Conservation (phyloP, 1,140 invertebrate species). For the Leptinotarsa lineolata region DNA sequence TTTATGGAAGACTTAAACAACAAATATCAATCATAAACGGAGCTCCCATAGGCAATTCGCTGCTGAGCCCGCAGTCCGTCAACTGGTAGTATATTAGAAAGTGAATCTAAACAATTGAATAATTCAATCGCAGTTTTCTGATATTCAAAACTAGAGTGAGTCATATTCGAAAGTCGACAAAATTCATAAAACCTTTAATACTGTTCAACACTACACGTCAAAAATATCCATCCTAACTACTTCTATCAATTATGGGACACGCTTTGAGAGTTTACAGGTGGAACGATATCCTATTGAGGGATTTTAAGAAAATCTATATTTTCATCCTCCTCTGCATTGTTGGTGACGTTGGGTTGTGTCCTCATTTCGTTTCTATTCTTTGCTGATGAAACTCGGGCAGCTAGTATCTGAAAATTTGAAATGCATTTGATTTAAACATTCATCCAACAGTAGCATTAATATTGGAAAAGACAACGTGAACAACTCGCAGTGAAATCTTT, state of each 20-base stretch:
- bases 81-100: too few relatives aligned
- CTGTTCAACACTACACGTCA: not conserved
- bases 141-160: not conserved
- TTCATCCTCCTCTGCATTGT: slow-evolving; percentile 32
- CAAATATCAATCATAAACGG: too few relatives aligned
- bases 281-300: not conserved
- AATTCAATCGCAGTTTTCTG: not conserved
- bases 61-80: too few relatives aligned
- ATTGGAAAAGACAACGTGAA: too few relatives aligned
- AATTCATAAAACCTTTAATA: not conserved
- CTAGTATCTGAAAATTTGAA: slow-evolving; percentile 42
- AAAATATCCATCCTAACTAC: not conserved
- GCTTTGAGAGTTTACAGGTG: not conserved
- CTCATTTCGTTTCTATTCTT: slow-evolving; percentile 38
- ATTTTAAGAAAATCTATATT: not conserved
- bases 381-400: slow-evolving; percentile 48
- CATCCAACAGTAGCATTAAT: too few relatives aligned
- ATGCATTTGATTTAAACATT: too few relatives aligned
- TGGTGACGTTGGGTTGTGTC: slow-evolving; percentile 35
- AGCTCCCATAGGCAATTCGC: too few relatives aligned
- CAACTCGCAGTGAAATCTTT: too few relatives aligned
- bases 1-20: too few relatives aligned
- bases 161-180: not conserved
- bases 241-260: not conserved
- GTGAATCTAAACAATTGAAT: not conserved